Evolutionary conservation across 2,888 invertebrate species (phyloP).

Genomic region (Strigamia maritima): DNA sequence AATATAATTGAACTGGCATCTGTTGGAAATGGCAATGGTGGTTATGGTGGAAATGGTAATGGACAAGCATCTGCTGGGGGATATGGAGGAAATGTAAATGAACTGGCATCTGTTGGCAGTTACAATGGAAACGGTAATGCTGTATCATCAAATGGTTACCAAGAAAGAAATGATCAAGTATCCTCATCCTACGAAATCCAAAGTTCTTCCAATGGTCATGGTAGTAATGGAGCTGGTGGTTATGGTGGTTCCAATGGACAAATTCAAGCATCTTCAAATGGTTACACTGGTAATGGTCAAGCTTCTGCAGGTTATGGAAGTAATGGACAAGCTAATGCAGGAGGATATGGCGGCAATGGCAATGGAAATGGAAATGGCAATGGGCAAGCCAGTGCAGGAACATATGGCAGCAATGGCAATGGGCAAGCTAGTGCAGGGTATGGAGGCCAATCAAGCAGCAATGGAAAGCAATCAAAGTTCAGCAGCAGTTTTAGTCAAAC

Average conservation of each 20-base stretch:
- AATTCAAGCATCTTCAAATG: neutral
- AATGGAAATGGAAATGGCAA: too few relatives aligned
- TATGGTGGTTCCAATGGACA: neutral
- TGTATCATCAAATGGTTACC: conserved; percentile 8
- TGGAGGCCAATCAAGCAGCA: neutral
- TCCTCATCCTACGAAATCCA: neutral
- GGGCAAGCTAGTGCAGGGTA: neutral
- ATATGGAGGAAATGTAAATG: conserved; percentile 29
- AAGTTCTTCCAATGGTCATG: neutral
- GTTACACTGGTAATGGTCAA: neutral
- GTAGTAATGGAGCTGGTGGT: neutral
- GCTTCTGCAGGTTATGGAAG: neutral
- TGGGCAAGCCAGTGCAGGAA: neutral
- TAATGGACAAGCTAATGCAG: neutral
- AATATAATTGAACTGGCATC: neutral
- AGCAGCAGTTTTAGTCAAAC: neutral
- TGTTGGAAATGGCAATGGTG: neutral
- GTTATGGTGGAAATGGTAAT: conserved; percentile 11
- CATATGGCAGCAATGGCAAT: neutral
- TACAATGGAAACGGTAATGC: neutral
- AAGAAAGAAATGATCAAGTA: neutral
- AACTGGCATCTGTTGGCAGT: neutral
- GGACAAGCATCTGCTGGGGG: neutral
- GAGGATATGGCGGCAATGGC: neutral
- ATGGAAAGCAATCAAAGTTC: conserved; percentile 3